These are phyloP conservation scores for Thelaira solivaga DNA, from an alignment of 2,888 invertebrate genomes.

Conservation along the genomic window DNA sequence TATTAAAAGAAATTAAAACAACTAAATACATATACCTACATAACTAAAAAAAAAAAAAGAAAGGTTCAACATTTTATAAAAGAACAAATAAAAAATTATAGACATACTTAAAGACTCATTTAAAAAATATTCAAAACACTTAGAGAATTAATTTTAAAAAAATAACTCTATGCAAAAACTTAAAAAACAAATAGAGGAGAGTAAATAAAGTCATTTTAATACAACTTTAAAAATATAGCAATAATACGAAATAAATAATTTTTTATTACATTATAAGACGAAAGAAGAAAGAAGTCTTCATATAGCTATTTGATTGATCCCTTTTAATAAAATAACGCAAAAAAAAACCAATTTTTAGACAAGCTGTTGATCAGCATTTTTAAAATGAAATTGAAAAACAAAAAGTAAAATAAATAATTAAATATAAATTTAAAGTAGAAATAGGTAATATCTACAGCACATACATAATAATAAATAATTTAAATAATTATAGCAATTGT, in stretches of 20 bases:
- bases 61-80: conserved; percentile 12
- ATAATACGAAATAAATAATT: conserved; percentile 10
- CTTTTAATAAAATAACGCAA: conserved; percentile 39
- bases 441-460: conserved; percentile 19
- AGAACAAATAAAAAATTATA: neutral
- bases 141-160: conserved; percentile 20
- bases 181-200: neutral
- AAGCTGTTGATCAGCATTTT: conserved; percentile 59
- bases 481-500: no score
- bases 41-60: no score
- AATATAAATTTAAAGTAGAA: no score
- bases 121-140: conserved; percentile 16
- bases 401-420: neutral
- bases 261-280: conserved; percentile 39
- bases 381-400: conserved; percentile 30
- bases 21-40: no score
- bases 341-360: conserved; percentile 32
- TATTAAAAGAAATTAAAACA: conserved; percentile 14
- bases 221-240: conserved; percentile 2
- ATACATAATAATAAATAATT: no score
- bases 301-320: conserved; percentile 54
- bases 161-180: neutral
- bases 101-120: conserved; percentile 13
- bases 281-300: conserved; percentile 44
- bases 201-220: conserved; percentile 9